Evolutionary conservation across 2,113 vertebrate genomes (phyloP), one percentile per base, ranked within the genome.

Genomic region (Zapus hudsonius): DNA sequence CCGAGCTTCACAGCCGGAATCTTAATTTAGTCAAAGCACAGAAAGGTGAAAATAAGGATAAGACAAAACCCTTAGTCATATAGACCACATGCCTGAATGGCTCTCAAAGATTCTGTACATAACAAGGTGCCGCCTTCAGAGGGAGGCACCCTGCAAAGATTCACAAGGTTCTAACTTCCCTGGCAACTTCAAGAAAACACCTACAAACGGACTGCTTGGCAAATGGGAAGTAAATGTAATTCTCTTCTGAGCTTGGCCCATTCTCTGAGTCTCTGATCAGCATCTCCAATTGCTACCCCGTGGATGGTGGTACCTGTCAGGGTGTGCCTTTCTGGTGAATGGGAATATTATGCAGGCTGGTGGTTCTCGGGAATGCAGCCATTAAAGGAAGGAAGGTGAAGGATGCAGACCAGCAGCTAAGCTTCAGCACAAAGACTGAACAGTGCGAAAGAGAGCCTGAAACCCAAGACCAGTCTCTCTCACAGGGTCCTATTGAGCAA

Each of bases 311-410:
- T 38, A 90, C 95, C 96, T 93, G 84, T 69, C 93, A 66, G 76
- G 38, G 16, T 59, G 91, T 19, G 42, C 83, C 90, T 52, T 66
- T 74, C 76, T 93, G 67, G 63, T 95, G 95, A 38, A 97, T 84
- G 25, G 97, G 97, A 52, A 98, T 96, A 16, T 97, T 97, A 75
- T 96, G 95, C 40, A 98, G 97, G 96, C 98, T 96, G 16, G 98
- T 98, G 90, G 98, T 98, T 70, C 92, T 92, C 84, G 98, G 98
- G 97, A 94, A 98, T 98, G 95, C 98, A 98, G 1, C 96, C 82
- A 89, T 98, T 98, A 95, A 98, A 99, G 97, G 98, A 98, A 94
- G 98, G 98, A 82, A 98, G 96, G 85, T 98, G 98, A 59, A 98
- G 97, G 89, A 98, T 98, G 73, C 98, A 97, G 47, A 97, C 98